Evolutionary conservation across 2,888 invertebrate species (phyloP), one percentile per base, ranked within the genome.

Genomic region (Diadegma fenestrale): DNA sequence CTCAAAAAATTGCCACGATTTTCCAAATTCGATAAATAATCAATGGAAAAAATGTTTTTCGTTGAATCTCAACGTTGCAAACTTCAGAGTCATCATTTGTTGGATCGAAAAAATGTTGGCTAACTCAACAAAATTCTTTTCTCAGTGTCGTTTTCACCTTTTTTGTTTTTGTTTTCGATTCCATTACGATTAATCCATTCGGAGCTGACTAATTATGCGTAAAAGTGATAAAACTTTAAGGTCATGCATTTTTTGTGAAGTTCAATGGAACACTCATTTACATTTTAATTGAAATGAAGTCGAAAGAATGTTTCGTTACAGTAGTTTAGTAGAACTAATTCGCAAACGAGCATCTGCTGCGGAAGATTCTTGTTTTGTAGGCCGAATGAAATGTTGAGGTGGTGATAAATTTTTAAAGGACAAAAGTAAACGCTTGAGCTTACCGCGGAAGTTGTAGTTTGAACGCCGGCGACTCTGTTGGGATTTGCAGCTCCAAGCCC

Each of bases 401-500:
- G 26, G 26, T 22, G 5, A 58, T 26, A 14, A 26, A 58, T 26
- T 26, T 26, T 58, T 41, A 48, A 30, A n/a, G 51, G n/a, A n/a
- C n/a, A 54, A 19, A 37, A 63, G 41, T 41, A 33, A 64, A 63
- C 51, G 5, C 43, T 72, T 82, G 7, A 82, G 88, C 93, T 93
- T 91, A 93, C 93, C 93, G 91, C 91, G 68, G 93, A 93, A 71
- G 92, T 92, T 19, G 93, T 93, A 63, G 89, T 91, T 73, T 91
- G 92, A 6, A 93, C 91, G 8, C 91, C 90, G 0, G 89, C 87
- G 61, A 90, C 88, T 78, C 91, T 92, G 76, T 80, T 82, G 73
- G 73, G 76, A 22, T 33, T 85, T 17, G 61, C 22, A 43, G 48
- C 66, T 30, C 85, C 85, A 19, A 92, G 91, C 68, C 90, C 92